These are phyloP conservation scores for Asbolus verrucosus DNA, from an alignment of 1,140 invertebrate species.

Conservation along the genomic window DNA sequence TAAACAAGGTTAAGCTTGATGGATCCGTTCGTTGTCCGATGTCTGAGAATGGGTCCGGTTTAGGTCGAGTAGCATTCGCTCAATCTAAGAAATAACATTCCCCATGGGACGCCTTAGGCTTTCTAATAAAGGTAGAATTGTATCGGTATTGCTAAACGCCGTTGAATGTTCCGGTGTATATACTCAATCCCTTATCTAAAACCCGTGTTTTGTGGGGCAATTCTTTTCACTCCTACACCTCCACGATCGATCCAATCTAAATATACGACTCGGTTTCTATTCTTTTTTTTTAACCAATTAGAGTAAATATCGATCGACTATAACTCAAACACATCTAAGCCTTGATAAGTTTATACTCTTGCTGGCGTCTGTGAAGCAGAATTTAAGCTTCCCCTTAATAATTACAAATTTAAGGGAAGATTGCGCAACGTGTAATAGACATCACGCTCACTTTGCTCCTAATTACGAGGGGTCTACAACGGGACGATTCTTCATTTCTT, in stretches of 20 bases:
- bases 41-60: conserved; percentile 10
- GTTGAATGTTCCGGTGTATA: conserved; percentile 14
- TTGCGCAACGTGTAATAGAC: background rate
- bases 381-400: background rate
- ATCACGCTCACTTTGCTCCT: background rate
- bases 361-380: too few species aligned
- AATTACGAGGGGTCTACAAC: background rate
- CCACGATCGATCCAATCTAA: too few species aligned
- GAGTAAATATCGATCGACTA: too few species aligned
- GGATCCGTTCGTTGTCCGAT: conserved; percentile 24
- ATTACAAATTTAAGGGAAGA: conserved; percentile 10
- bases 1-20: conserved; percentile 45
- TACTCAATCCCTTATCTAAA: conserved; percentile 10
- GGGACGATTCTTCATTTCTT: background rate
- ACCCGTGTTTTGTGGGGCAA: background rate
- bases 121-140: conserved; percentile 33
- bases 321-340: too few species aligned
- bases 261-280: too few species aligned
- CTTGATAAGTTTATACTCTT: background rate
- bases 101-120: conserved; percentile 13
- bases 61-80: background rate
- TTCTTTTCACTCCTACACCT: too few species aligned
- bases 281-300: too few species aligned
- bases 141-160: conserved; percentile 7
- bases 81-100: conserved; percentile 29